Percentiles rank a stretch among this genome's conserved stretches.
These are phyloP conservation scores for Ctenomys sociabilis DNA, from an alignment of 2,113 vertebrate genomes.

Conservation along the genomic window DNA sequence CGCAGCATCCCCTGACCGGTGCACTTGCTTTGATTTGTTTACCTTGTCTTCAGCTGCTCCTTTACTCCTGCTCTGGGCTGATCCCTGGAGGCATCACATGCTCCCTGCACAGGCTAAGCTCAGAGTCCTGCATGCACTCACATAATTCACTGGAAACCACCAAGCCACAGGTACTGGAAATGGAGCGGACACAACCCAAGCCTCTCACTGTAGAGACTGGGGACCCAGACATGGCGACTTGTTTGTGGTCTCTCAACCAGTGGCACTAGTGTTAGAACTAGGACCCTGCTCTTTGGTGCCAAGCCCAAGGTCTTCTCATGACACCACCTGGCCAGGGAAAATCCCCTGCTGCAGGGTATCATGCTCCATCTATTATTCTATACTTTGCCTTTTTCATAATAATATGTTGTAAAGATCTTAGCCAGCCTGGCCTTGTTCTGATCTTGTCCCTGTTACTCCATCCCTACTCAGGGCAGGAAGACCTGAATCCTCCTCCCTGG, in stretches of 20 bases:
- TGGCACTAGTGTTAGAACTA: not conserved
- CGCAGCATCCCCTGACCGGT: not conserved
- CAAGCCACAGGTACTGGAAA: not conserved
- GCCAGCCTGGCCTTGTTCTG: not conserved
- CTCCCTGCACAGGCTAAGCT: not conserved
- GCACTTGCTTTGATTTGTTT: not conserved
- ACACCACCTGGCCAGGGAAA: not conserved
- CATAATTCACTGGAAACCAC: not conserved
- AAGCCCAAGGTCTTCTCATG: not conserved
- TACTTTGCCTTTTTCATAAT: not conserved
- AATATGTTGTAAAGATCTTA: not conserved
- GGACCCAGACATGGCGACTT: not conserved
- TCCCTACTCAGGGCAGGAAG: constrained; percentile 34
- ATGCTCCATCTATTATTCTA: not conserved
- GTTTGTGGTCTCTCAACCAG: not conserved
- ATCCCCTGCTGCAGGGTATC: not conserved
- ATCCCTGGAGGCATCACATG: not conserved
- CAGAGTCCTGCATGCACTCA: not conserved
- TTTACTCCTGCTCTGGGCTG: not conserved
- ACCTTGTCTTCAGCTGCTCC: not conserved
- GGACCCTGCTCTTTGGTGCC: not conserved
- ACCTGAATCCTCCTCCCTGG: constrained; percentile 63
- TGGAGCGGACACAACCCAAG: not conserved
- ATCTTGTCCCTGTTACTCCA: not conserved
- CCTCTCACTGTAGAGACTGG: not conserved